Base-by-base conservation (phyloP, 2,797 vertebrate genomes). In the Chloroceryle inda region DNA sequence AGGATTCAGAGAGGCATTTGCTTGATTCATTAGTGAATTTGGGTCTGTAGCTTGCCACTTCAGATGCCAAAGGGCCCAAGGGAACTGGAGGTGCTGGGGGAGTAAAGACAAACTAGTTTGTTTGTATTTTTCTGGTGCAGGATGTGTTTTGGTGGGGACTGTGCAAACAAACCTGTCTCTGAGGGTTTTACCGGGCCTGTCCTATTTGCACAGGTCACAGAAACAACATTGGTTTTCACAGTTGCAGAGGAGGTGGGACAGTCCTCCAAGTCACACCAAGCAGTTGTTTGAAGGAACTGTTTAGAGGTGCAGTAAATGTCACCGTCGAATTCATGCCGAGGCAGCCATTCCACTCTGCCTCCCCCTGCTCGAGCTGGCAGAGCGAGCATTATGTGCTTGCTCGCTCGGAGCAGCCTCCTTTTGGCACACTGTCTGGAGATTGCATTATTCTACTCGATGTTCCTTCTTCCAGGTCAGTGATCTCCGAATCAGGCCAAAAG, bases 391-490 rank as follows among this genome's bases (percentile, higher is more conserved):
- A 1, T 80, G 82, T 26, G 71, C 76, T 68, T 6, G 13, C 55
- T 82, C 2, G 0, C 50, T 69, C 0, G 1, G 40, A 85, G 74
- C 86, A 72, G 67, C n/a, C 52, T 77, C 42, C 71, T 85, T 56
- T 58, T 82, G 66, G 69, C 62, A 13, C 6, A 2, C 49, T n/a
- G 58, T 55, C 62, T 3, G 4, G n/a, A 66, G 78, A n/a, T 27
- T 50, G 40, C 69, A 22, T 95, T 96, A 38, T 75, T 87, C 85
- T 74, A 6, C 55, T 69, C 22, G 0, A 18, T 69, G 89, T 73
- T 96, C 72, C 58, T 74, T 84, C 76, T 94, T 93, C 80, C 85
- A 84, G 95, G 62, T 91, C 95, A 66, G 2, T 86, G 79, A 49
- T 90, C 83, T 94, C 56, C 82, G 75, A 89, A 94, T 83, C 62